Conservation (phyloP, 2,888 invertebrate species). For the Frankliniella intonsa region DNA sequence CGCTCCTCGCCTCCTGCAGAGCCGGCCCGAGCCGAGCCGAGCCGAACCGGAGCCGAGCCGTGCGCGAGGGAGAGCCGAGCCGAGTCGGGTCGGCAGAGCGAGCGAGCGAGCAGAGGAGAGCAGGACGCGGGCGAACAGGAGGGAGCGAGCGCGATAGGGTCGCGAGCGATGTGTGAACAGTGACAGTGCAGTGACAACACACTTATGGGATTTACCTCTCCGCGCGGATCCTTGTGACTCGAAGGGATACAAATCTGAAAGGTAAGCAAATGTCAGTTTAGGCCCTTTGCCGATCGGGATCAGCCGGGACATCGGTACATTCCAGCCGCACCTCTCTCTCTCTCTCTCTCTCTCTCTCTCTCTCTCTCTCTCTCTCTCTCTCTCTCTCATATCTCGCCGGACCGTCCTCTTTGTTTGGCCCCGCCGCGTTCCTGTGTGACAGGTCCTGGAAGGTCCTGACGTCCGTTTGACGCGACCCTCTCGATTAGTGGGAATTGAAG, state of each 20-base stretch:
- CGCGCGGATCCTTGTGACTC: neutral
- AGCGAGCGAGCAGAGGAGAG: neutral
- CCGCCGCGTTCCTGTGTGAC: neutral
- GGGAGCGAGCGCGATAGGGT: neutral
- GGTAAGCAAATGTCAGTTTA: neutral
- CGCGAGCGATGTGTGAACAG: slow-evolving; percentile 1
- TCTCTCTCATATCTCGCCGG: neutral
- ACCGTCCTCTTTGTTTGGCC: neutral
- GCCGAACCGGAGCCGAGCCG: slow-evolving; percentile 5
- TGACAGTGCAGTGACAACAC: slow-evolving; percentile 24
- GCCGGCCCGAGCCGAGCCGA: neutral
- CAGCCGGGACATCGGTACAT: neutral
- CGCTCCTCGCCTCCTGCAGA: slow-evolving; percentile 4
- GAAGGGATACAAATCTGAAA: neutral
- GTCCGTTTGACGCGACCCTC: neutral
- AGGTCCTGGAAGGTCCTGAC: neutral
- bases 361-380: neutral
- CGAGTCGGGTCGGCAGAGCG: neutral
- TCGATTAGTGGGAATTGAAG: slow-evolving; percentile 15
- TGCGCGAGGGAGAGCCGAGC: neutral
- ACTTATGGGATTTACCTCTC: slow-evolving; percentile 14
- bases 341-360: neutral
- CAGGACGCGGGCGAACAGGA: neutral
- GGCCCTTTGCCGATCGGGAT: neutral
- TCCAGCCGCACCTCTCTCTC: neutral